Evolutionary conservation across 2,113 vertebrate genomes (phyloP), one percentile per base, ranked within the genome.

Genomic region (Hemibagrus wyckioides): DNA sequence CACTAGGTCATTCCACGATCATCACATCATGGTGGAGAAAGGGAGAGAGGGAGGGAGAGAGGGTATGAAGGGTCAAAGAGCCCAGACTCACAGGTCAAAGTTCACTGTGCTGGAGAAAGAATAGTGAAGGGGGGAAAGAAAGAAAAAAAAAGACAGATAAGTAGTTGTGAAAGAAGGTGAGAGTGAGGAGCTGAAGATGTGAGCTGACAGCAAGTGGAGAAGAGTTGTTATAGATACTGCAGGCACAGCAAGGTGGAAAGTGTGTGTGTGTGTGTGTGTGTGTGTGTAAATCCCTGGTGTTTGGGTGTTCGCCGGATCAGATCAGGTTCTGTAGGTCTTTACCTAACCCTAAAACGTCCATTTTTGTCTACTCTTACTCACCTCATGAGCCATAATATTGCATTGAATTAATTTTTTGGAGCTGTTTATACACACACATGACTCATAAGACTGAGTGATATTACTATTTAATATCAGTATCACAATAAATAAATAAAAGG

Each of bases 31-130:
- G 81, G 77, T 71, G 77, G 76, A 65, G 84, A 50, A 28, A 33
- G 59, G 54, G 65, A 69, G 15, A 30, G 33, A 73, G 56, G 19
- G 69, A n/a, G n/a, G 30, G 86, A 36, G 52, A 30, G 33, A 73
- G 56, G 19, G 69, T 77, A 50, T 75, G 75, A 50, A 75, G 82
- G 82, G 76, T 59, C 76, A 90, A 85, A 87, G 85, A 88, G 77
- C 82, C 71, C 80, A 85, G 82, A 80, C 87, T 85, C 82, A 44
- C 41, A 61, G 87, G 89, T 90, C 89, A 88, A 85, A 87, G 89
- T 75, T 88, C 89, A 76, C 15, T 0, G 75, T 76, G 87, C 86
- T 88, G 81, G 89, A 80, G 82, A 85, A 88, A 85, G 69, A 77
- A 52, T 80, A 76, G 89, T 88, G 89, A n/a, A n/a, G n/a, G n/a